Conservation (phyloP, 2,797 vertebrate species). For the Myotis planiceps region DNA sequence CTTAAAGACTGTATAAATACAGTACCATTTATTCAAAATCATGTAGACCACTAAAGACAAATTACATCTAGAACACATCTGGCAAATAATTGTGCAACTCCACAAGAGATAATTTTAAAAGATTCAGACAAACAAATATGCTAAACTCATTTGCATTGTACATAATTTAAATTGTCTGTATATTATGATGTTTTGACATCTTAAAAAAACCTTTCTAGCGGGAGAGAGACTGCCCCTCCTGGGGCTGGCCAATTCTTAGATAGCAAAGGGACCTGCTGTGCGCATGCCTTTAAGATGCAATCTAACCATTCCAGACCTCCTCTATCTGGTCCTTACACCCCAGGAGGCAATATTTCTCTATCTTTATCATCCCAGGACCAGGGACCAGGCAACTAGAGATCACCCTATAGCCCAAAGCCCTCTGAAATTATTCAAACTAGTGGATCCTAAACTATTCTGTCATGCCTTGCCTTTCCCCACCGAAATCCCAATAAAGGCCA, state of each 20-base stretch:
- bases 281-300: background rate
- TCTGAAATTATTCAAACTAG: background rate
- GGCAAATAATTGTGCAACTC: background rate
- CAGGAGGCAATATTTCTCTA: background rate
- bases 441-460: background rate
- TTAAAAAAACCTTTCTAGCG: background rate
- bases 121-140: background rate
- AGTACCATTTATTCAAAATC: background rate
- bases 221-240: background rate
- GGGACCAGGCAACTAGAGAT: background rate
- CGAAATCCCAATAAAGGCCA: background rate
- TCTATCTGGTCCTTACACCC: background rate
- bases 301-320: background rate
- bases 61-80: background rate
- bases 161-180: slow-evolving; percentile 21
- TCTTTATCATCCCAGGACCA: background rate
- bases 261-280: background rate
- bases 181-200: background rate
- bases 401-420: background rate
- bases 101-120: background rate
- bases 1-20: background rate
- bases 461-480: background rate
- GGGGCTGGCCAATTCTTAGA: background rate
- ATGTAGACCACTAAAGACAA: background rate
- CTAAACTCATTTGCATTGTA: background rate